These are phyloP conservation scores for Linyphia triangularis DNA, from an alignment of 2,888 invertebrate genomes.

Conservation along the genomic window DNA sequence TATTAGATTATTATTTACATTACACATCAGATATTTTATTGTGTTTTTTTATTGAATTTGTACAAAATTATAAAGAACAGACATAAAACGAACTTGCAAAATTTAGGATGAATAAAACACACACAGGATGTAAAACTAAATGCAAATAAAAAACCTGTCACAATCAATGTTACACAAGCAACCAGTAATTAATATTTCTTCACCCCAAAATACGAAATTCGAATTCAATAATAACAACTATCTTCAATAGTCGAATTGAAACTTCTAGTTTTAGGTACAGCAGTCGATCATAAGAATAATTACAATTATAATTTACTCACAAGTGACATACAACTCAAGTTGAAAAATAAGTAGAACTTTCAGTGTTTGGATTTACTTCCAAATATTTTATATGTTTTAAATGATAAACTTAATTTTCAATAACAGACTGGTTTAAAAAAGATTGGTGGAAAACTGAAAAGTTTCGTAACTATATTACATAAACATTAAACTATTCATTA, in stretches of 20 bases:
- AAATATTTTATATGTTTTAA: neutral
- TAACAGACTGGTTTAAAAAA: conserved; percentile 6
- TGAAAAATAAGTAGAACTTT: neutral
- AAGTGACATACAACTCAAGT: neutral
- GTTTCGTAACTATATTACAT: neutral
- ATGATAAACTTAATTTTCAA: neutral
- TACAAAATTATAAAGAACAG: too few species aligned
- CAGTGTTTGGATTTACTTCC: neutral
- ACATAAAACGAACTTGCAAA: too few species aligned
- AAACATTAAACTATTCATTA: neutral
- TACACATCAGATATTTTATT: too few species aligned
- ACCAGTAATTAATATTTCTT: too few species aligned
- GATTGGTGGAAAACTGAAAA: neutral
- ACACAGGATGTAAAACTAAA: too few species aligned
- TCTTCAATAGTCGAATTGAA: neutral
- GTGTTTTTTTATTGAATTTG: too few species aligned
- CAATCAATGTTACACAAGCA: too few species aligned
- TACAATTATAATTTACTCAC: neutral
- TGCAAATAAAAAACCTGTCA: too few species aligned
- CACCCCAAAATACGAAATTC: too few species aligned
- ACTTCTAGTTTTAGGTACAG: neutral
- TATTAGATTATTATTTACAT: too few species aligned
- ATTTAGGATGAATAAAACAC: too few species aligned
- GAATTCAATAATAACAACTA: neutral
- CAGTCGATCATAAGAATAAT: neutral